Evolutionary conservation across 2,797 vertebrate species (phyloP).

Genomic region (Lepilemur ruficaudatus): DNA sequence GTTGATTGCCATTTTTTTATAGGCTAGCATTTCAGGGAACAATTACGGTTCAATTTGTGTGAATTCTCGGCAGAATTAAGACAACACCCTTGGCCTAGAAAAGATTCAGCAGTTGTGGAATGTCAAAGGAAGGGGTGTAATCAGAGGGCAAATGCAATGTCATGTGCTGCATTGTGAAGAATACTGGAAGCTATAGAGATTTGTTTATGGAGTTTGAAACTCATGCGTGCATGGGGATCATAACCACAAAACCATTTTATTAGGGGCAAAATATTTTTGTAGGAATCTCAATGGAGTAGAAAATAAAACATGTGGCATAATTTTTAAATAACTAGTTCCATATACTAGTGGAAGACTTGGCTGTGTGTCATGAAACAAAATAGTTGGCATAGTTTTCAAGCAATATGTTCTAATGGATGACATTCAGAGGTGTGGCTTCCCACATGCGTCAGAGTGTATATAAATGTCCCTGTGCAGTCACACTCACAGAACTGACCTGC

Average conservation of each 20-base stretch:
- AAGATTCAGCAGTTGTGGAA: background rate
- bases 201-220: background rate
- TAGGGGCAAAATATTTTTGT: background rate
- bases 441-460: background rate
- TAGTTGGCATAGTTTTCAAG: background rate
- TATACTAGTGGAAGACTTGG: background rate
- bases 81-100: background rate
- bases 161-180: background rate
- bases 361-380: background rate
- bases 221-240: background rate
- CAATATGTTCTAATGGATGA: background rate
- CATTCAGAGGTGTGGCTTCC: background rate
- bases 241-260: background rate
- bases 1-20: background rate
- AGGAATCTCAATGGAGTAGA: conserved; percentile 7
- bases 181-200: background rate
- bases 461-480: background rate
- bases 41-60: background rate
- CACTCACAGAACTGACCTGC: background rate
- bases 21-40: background rate
- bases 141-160: background rate
- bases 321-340: background rate
- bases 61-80: background rate
- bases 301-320: background rate
- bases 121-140: background rate